Evolutionary conservation across 2,888 invertebrate species (phyloP).

Genomic region (Xanthostigma xanthostigma): DNA sequence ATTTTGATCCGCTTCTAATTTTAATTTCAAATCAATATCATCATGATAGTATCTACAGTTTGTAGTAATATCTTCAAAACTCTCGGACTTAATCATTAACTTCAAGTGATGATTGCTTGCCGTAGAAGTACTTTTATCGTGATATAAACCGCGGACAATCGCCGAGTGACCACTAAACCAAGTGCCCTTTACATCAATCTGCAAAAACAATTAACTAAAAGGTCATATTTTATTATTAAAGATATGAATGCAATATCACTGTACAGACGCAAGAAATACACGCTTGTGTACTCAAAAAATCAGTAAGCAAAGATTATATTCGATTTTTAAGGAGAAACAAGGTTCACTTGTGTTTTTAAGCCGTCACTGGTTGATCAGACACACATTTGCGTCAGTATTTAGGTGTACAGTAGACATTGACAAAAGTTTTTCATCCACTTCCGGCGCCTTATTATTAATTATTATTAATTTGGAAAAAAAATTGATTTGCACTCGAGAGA

Average conservation of each 20-base stretch:
- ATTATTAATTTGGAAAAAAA: too few relatives aligned
- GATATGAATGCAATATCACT: conserved; percentile 5
- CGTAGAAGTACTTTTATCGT: conserved; percentile 52
- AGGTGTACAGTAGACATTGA: too few relatives aligned
- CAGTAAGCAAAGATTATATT: too few relatives aligned
- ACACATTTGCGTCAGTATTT: too few relatives aligned
- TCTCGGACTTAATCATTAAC: conserved; percentile 52
- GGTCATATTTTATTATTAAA: background rate
- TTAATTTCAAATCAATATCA: conserved; percentile 48
- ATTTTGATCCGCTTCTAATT: conserved; percentile 45
- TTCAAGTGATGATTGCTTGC: conserved; percentile 52
- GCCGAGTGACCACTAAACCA: conserved; percentile 71
- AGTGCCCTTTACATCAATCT: conserved; percentile 56
- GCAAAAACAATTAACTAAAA: conserved; percentile 5
- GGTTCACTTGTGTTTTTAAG: too few relatives aligned
- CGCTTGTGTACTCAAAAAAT: too few relatives aligned
- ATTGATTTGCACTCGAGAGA: too few relatives aligned
- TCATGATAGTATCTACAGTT: conserved; percentile 53
- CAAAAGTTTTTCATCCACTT: too few relatives aligned
- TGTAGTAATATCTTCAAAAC: conserved; percentile 52
- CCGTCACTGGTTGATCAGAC: too few relatives aligned
- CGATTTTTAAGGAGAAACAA: too few relatives aligned
- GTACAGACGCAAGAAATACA: too few relatives aligned
- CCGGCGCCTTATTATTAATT: too few relatives aligned
- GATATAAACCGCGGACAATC: conserved; percentile 54